Evolutionary conservation across 1,140 invertebrate genomes (phyloP), one percentile per base, ranked within the genome.

Genomic region (Babylonia areolata): DNA sequence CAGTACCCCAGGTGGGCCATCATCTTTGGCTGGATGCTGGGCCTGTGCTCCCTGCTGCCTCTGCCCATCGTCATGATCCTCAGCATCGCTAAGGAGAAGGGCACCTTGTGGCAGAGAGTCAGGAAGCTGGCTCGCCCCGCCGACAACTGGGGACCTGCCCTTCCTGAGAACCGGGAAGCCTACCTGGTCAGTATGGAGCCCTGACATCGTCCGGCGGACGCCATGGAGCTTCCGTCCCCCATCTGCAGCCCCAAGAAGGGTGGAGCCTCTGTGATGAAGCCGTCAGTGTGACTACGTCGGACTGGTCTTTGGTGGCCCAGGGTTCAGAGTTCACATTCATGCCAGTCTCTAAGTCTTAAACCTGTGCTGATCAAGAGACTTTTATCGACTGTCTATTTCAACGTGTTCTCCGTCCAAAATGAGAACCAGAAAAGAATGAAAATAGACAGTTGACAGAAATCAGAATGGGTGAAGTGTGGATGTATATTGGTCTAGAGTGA

Each of bases 1-100:
- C 35, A 89, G 37, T 94, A 91, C 84, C 94, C 94, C 3, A 42
- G 23, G 28, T 94, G 94, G 93, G 92, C 93, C n/a, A 91, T 93
- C 40, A 86, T 82, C 15, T 40, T 94, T 54, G 94, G 94, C 33
- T 94, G 93, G 93, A 58, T 83, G 15, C 78, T 91, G 6, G 90
- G 87, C 33, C 23, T 90, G 2, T 84, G 86, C 15, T 91, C 90
- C 35, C 58, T 91, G 20, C 35, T 91, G 15, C 91, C 91, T 35
- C 28, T 91, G 2, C 91, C 91, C 31, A 78, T 90, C 17, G 85
- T 87, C 17, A 86, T 86, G 39, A 46, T 89, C 12, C 71, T 87
- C 31, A 84, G 77, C 12, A 85, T 92, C 23, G 42, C 40, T 9
- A 85, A 81, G 54, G 88, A 89, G 31, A 71, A 88, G 40, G 46